phyloP scores from a whole-genome alignment of 2,113 vertebrate species.

The Edolisoma coerulescens region DNA sequence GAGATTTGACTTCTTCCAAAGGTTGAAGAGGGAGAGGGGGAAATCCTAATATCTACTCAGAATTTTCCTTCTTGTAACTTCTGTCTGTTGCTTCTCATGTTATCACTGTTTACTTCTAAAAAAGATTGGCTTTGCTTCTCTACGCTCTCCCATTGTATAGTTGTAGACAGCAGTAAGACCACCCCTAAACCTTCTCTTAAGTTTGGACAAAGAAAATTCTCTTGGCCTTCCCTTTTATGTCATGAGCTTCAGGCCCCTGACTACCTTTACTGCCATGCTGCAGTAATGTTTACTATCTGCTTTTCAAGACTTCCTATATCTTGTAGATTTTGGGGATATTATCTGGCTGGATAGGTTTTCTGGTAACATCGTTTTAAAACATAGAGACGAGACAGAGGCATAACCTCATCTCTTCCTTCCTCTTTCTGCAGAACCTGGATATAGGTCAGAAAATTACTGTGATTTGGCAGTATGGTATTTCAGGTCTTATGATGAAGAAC shows the following conservation, averaged over 20 bases:
- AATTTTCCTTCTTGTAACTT: background rate
- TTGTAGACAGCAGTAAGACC: background rate
- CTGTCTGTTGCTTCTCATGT: background rate
- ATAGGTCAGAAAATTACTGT: background rate
- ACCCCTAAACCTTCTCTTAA: background rate
- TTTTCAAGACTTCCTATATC: background rate
- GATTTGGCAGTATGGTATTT: background rate
- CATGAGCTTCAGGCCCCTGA: background rate
- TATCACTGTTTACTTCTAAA: background rate
- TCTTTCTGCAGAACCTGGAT: background rate
- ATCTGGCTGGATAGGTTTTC: background rate
- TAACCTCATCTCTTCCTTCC: background rate
- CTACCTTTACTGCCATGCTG: background rate
- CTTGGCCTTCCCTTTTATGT: background rate
- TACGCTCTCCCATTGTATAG: background rate
- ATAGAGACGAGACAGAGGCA: background rate
- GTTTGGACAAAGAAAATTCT: background rate
- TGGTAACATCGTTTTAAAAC: background rate
- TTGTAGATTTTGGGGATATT: background rate
- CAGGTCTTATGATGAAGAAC: background rate
- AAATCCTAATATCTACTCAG: background rate
- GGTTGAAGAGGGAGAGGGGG: rapidly evolving
- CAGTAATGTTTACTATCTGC: background rate
- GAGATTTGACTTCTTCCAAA: background rate
- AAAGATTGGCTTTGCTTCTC: background rate